phyloP scores from a whole-genome alignment of 1,140 invertebrate genomes.

The Aphis gossypii region DNA sequence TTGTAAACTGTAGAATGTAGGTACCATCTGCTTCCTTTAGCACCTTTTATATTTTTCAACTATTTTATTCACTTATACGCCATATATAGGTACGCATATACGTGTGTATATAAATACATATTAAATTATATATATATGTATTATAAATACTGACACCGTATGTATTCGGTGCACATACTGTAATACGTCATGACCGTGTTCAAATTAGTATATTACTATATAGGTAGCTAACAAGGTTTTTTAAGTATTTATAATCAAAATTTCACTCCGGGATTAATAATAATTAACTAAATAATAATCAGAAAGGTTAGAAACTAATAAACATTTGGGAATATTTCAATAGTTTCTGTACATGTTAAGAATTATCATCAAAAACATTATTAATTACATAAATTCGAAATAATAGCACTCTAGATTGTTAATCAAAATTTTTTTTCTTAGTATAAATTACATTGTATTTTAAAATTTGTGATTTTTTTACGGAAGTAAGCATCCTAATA shows the following conservation, averaged over 20 bases:
- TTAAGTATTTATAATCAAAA: too few relatives aligned
- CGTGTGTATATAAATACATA: not conserved
- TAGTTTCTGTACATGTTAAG: too few relatives aligned
- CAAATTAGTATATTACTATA: not conserved
- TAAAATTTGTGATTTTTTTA: not conserved
- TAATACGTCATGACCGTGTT: not conserved
- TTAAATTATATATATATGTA: too few relatives aligned
- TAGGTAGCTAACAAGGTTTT: not conserved
- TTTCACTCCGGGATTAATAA: too few relatives aligned
- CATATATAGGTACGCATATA: not conserved
- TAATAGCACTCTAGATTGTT: not conserved
- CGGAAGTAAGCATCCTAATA: not conserved
- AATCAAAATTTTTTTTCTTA: too few relatives aligned
- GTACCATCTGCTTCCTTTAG: not conserved
- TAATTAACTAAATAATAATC: too few relatives aligned
- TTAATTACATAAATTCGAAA: too few relatives aligned
- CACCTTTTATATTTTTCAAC: not conserved
- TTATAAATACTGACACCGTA: not conserved
- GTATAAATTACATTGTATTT: too few relatives aligned
- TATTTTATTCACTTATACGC: not conserved
- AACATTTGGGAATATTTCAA: too few relatives aligned
- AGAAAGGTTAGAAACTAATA: too few relatives aligned
- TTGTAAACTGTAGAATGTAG: not conserved
- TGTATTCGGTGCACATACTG: not conserved
- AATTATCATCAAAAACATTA: too few relatives aligned